These are phyloP conservation scores for Camelus dromedarius DNA, from an alignment of 2,113 vertebrate species.

Conservation along the genomic window DNA sequence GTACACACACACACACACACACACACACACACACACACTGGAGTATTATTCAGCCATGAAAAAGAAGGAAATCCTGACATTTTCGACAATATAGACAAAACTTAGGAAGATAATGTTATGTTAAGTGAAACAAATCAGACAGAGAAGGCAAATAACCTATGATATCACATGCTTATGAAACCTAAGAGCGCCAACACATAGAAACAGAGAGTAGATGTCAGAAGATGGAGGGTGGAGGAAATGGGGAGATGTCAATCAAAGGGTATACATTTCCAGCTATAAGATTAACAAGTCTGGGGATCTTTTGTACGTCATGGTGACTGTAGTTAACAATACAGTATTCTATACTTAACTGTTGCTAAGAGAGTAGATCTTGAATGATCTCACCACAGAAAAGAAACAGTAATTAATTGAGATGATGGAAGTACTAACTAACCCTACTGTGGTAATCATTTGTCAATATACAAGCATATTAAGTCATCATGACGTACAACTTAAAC, in stretches of 20 bases:
- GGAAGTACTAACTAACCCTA: not conserved
- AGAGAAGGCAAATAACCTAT: not conserved
- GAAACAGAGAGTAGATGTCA: not conserved
- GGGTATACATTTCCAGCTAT: not conserved
- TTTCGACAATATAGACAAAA: not conserved
- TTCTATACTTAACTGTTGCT: not conserved
- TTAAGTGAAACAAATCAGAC: not conserved
- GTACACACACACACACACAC: not conserved
- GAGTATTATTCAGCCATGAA: not conserved
- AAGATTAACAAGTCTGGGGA: not conserved
- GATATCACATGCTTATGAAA: not conserved
- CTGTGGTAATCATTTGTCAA: not conserved
- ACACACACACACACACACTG: not conserved
- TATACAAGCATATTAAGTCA: not conserved
- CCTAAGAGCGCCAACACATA: not conserved
- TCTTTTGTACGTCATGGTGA: not conserved
- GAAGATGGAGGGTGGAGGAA: not conserved
- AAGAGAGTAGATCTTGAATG: not conserved
- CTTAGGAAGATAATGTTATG: not conserved
- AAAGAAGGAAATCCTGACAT: not conserved
- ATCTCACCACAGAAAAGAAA: not conserved
- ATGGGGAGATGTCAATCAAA: not conserved
- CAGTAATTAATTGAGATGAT: not conserved
- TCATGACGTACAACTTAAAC: not conserved
- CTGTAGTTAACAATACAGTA: not conserved